These are phyloP conservation scores for Cecropterus lyciades DNA, from an alignment of 1,140 invertebrate genomes.

Conservation along the genomic window DNA sequence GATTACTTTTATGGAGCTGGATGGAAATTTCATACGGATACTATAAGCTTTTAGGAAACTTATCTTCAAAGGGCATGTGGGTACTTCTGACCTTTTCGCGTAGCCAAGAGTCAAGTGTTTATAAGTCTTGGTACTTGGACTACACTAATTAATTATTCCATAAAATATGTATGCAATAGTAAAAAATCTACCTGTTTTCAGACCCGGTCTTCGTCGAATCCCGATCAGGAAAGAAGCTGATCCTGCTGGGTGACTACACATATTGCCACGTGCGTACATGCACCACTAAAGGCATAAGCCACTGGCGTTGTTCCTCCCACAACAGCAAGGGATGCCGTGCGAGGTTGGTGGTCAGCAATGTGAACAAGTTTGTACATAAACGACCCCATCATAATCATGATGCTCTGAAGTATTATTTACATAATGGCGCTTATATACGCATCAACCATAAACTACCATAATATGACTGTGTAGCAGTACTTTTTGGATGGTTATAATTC, in stretches of 20 bases:
- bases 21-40: too few relatives aligned
- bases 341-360: slow-evolving; percentile 24
- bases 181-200: slow-evolving; percentile 1
- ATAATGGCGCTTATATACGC: slow-evolving; percentile 12
- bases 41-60: too few relatives aligned
- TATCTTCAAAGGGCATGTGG: too few relatives aligned
- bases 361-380: not conserved
- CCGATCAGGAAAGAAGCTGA: slow-evolving; percentile 31
- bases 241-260: slow-evolving; percentile 35
- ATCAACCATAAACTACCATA: not conserved
- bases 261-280: slow-evolving; percentile 26
- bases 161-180: not conserved
- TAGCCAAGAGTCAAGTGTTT: too few relatives aligned
- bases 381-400: not conserved
- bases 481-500: too few relatives aligned
- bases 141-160: too few relatives aligned
- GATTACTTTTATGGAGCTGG: too few relatives aligned
- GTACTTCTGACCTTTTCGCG: too few relatives aligned
- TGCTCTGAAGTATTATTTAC: not conserved
- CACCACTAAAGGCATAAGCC: slow-evolving; percentile 16
- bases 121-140: too few relatives aligned
- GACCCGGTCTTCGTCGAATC: slow-evolving; percentile 21
- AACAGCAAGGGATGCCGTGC: slow-evolving; percentile 48
- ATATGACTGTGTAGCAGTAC: too few relatives aligned
- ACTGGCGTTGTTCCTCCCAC: slow-evolving; percentile 56